phyloP scores from a whole-genome alignment of 2,888 invertebrate genomes.

The Herminia tarsipennalis region DNA sequence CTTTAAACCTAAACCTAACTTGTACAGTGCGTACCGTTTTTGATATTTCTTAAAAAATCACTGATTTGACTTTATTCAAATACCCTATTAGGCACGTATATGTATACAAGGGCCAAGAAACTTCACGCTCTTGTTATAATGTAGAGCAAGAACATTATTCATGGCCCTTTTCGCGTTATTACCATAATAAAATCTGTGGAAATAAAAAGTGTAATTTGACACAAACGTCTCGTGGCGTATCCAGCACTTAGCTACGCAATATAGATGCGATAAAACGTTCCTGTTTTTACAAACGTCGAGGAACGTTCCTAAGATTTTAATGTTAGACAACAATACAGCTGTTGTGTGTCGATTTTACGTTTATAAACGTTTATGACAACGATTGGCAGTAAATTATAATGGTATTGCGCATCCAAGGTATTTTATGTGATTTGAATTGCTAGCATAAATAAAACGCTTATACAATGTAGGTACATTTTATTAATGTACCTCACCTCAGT shows the following conservation, averaged over 20 bases:
- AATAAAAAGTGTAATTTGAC: conserved; percentile 76
- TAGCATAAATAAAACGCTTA: conserved; percentile 1
- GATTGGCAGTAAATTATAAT: conserved; percentile 8
- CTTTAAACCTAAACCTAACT: too few species aligned
- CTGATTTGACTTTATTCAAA: too few species aligned
- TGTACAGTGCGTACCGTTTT: too few species aligned
- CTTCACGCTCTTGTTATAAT: conserved; percentile 37
- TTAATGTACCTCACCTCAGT: too few species aligned
- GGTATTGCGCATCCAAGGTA: neutral
- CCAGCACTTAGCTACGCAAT: conserved; percentile 56
- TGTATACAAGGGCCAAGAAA: conserved; percentile 21
- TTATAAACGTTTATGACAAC: conserved; percentile 8
- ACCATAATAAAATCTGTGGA: conserved; percentile 73
- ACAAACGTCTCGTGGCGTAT: conserved; percentile 65
- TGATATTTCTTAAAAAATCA: too few species aligned
- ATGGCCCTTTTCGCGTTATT: conserved; percentile 66
- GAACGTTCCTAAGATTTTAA: conserved; percentile 10
- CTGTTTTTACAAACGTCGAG: conserved; percentile 24
- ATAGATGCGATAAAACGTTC: conserved; percentile 32
- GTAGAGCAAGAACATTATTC: conserved; percentile 59
- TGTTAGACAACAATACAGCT: neutral
- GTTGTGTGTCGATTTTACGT: conserved; percentile 5
- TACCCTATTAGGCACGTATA: too few species aligned
- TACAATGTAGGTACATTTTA: too few species aligned
- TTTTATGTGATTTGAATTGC: conserved; percentile 6